These are phyloP conservation scores for Notocelia uddmanniana DNA, from an alignment of 2,888 invertebrate species.

Conservation along the genomic window DNA sequence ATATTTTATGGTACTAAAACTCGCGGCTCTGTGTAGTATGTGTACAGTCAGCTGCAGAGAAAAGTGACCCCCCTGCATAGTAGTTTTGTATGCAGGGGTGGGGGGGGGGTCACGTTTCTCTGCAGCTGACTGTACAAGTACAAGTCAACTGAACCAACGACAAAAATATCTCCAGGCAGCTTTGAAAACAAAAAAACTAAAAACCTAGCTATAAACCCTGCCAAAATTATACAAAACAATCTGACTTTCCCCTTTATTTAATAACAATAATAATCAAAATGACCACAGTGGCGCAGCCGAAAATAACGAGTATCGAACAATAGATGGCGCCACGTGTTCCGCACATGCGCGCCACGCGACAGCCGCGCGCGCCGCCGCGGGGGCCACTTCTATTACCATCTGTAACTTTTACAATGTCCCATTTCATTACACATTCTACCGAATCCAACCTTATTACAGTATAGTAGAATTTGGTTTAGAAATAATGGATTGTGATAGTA, in stretches of 20 bases:
- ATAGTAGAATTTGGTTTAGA: background rate
- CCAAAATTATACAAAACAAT: background rate
- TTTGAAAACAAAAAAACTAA: background rate
- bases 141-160: background rate
- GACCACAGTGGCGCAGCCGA: conserved; percentile 47
- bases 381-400: conserved; percentile 58
- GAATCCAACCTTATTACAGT: background rate
- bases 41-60: too few species aligned
- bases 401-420: background rate
- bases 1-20: too few species aligned
- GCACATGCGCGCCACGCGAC: conserved; percentile 66
- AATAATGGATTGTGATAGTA: background rate
- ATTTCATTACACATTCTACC: background rate
- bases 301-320: conserved; percentile 70
- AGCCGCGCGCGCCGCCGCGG: conserved; percentile 65
- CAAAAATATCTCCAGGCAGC: background rate
- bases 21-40: too few species aligned
- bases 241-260: conserved; percentile 1
- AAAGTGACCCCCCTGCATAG: too few species aligned
- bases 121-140: too few species aligned
- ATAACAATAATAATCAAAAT: conserved; percentile 23
- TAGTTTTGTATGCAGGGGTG: too few species aligned
- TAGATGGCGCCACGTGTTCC: conserved; percentile 69
- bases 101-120: too few species aligned
- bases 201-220: background rate